Evolutionary conservation across 2,113 vertebrate genomes (phyloP).

Genomic region (Panurus biarmicus): DNA sequence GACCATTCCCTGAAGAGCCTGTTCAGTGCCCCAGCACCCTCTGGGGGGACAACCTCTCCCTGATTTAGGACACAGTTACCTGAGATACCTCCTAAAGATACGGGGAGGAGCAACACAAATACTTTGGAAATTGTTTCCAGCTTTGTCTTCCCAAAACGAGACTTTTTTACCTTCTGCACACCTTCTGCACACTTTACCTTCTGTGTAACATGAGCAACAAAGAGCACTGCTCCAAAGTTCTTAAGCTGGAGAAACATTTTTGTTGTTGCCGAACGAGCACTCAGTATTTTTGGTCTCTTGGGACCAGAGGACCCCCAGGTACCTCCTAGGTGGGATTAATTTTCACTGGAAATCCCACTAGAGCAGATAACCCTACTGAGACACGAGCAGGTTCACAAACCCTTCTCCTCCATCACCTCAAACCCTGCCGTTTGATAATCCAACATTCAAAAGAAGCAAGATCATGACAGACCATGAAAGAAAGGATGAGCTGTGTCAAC

Average conservation of each 20-base stretch:
- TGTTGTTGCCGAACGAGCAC: neutral
- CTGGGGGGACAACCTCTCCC: neutral
- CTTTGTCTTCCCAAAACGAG: neutral
- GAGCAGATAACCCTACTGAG: neutral
- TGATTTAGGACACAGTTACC: neutral
- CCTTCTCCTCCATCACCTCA: neutral
- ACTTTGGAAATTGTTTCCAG: neutral
- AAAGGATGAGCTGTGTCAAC: slow-evolving; percentile 2
- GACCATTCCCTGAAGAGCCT: neutral
- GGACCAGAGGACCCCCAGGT: neutral
- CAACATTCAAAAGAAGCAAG: neutral
- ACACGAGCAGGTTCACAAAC: neutral
- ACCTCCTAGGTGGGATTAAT: neutral
- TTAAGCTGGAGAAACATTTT: neutral
- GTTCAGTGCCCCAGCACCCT: neutral
- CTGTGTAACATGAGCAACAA: neutral
- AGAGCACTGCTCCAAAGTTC: neutral
- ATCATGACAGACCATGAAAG: neutral
- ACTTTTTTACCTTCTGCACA: neutral
- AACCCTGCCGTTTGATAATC: slow-evolving; percentile 15
- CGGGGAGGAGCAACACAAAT: neutral
- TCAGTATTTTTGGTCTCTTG: neutral
- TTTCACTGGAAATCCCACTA: neutral
- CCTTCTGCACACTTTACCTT: no score
- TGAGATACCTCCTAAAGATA: neutral